Evolutionary conservation across 2,888 invertebrate species (phyloP).

Genomic region (Omphaloscelis lunosa): DNA sequence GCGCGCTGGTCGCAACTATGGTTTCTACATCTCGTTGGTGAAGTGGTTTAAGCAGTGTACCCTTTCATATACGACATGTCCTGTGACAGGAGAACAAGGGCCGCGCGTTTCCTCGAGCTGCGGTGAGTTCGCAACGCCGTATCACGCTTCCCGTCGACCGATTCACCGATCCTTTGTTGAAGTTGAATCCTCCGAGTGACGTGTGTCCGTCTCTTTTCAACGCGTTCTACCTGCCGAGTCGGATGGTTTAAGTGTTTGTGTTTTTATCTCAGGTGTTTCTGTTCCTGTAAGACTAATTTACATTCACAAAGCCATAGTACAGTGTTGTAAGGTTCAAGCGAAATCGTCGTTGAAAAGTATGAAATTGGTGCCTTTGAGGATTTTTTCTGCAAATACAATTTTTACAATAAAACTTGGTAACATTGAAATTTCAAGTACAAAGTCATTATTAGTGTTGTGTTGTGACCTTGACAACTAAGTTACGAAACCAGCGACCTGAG

Average conservation of each 20-base stretch:
- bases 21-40: conserved; percentile 84
- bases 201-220: conserved; percentile 87
- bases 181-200: conserved; percentile 87
- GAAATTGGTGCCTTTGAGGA: conserved; percentile 49
- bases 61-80: conserved; percentile 86
- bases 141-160: conserved; percentile 84
- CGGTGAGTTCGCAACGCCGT: conserved; percentile 87
- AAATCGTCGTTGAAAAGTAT: conserved; percentile 26
- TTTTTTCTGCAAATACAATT: conserved; percentile 60
- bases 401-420: conserved; percentile 70
- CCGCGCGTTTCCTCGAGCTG: conserved; percentile 89
- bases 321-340: conserved; percentile 41
- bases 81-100: conserved; percentile 89
- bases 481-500: conserved; percentile 82
- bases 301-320: conserved; percentile 24
- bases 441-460: conserved; percentile 82
- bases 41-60: conserved; percentile 85
- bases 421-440: conserved; percentile 82
- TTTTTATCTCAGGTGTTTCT: conserved; percentile 59
- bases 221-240: conserved; percentile 79
- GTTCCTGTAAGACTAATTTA: conserved; percentile 49
- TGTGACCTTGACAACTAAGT: conserved; percentile 85
- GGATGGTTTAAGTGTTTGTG: conserved; percentile 79
- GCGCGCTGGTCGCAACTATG: conserved; percentile 84
- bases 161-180: conserved; percentile 85